Base-by-base conservation (phyloP, 2,888 invertebrate species). In the Lamellibrachia columna region DNA sequence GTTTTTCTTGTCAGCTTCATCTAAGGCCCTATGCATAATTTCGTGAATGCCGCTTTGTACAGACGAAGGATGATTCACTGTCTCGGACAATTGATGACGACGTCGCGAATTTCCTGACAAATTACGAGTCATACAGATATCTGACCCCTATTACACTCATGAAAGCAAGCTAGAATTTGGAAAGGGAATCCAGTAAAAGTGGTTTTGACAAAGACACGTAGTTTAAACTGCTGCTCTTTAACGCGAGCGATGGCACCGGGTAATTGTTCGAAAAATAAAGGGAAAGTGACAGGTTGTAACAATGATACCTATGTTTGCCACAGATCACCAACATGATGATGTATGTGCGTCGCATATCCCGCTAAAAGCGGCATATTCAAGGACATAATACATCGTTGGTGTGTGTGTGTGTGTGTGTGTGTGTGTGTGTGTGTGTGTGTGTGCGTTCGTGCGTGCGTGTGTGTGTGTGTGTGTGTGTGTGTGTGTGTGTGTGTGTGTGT, bases 1-100 rank as follows among this genome's bases (percentile, higher is more conserved):
- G 75, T 75, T 75, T 75, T 55, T 75, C 75, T 22, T 75, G 75
- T 75, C 75, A 75, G n/a, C n/a, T 75, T 75, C 75, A 75, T 75
- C 75, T 75, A n/a, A 75, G n/a, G 75, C n/a, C 75, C 75, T 75
- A 15, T 75, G 75, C 75, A 75, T 75, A 75, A 75, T 22, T 75
- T n/a, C 15, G 15, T 75, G 75, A 75, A 75, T 75, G 75, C 75
- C 75, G 2, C 75, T 75, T 75, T 75, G 75, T 75, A 75, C 22
- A 7, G 6, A 22, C 75, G 6, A 0, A 22, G 75, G n/a, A 75
- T 75, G 75, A 75, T 75, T 75, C n/a, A 75, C 75, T n/a, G 75
- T 4, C 22, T 6, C 2, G 22, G 4, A 6, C 75, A 75, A 75
- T 75, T 75, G 75, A 22, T 75, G 75, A 75, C 75, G 75, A 75